Base-by-base conservation (phyloP, 2,797 vertebrate genomes). In the Heliangelus exortis region DNA sequence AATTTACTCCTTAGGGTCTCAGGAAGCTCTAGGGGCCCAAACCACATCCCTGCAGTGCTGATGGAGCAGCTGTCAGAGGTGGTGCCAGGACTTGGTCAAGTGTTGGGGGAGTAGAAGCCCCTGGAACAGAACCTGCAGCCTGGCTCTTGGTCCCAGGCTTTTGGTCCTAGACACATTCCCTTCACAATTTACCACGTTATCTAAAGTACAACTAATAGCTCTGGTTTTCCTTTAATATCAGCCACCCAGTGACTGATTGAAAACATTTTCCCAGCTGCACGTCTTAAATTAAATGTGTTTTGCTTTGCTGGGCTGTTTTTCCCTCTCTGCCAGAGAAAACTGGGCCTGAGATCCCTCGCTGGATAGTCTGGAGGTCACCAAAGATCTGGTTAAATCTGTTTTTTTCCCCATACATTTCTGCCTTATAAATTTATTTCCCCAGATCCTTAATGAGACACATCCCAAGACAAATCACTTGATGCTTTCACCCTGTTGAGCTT, bases 211-310 rank as follows among this genome's bases (percentile, higher is more conserved):
- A 41, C 43, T 8, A 21, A 87, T 80, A 5, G 2, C 61, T 63
- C 85, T 63, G 59, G 12, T 34, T 85, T 67, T 83, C 63, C 87
- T 89, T 77, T 74, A 62, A 57, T 0, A 2, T 83, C 95, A 91
- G 68, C 75, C 75, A 92, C 78, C 47, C 15, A 20, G 54, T 39
- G 76, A 79, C 84, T 77, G 79, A 89, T 9, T 68, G 68, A 87
- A 95, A 95, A 89, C 91, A 92, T 78, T 85, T 92, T 77, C 82
- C 81, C 81, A 90, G 92, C 89, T 85, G 92, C 72, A 61, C 4
- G 47, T 66, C 81, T 89, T 90, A 93, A 93, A 95, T 93, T 65
- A 77, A 91, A 80, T 3, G 6, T 31, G 85, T 90, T 96, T 96
- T 92, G 65, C 75, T 95, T 62, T 55, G 59, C 78, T 0, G 6